Percentiles rank a stretch among this genome's conserved stretches.
These are phyloP conservation scores for Phocoena sinus DNA, from an alignment of 2,113 vertebrate species.

Conservation along the genomic window DNA sequence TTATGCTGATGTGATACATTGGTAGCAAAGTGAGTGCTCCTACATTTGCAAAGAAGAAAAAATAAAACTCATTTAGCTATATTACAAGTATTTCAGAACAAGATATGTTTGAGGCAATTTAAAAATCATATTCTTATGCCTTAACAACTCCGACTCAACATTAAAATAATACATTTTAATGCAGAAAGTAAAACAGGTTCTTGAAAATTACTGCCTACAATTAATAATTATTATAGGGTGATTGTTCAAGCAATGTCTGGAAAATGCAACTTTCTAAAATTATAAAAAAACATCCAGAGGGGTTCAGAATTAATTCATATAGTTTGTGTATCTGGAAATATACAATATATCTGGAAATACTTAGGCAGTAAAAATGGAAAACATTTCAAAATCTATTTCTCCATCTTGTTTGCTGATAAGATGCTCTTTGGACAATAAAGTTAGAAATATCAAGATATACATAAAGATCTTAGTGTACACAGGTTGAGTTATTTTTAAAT, in stretches of 20 bases:
- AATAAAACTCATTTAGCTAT: not conserved
- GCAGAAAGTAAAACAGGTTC: not conserved
- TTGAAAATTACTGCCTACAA: not conserved
- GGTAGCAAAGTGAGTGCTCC: not conserved
- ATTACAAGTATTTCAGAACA: not conserved
- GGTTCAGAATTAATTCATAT: not conserved
- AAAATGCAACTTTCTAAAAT: not conserved
- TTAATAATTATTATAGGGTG: not conserved
- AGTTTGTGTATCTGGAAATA: not conserved
- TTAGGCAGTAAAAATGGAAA: not conserved
- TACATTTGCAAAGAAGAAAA: not conserved
- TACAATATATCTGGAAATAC: not conserved
- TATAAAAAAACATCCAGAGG: not conserved
- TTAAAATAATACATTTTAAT: constrained; percentile 19
- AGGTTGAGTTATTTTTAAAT: not conserved
- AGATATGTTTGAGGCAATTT: not conserved
- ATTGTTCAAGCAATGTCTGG: not conserved
- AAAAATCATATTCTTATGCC: not conserved
- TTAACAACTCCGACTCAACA: not conserved
- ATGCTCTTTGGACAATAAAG: not conserved
- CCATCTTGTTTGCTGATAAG: not conserved
- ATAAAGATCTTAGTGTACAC: not conserved
- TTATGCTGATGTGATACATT: not conserved
- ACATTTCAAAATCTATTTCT: not conserved
- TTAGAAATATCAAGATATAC: not conserved